Evolutionary conservation across 1,140 invertebrate species (phyloP).

Genomic region (Caligus rogercresseyi): DNA sequence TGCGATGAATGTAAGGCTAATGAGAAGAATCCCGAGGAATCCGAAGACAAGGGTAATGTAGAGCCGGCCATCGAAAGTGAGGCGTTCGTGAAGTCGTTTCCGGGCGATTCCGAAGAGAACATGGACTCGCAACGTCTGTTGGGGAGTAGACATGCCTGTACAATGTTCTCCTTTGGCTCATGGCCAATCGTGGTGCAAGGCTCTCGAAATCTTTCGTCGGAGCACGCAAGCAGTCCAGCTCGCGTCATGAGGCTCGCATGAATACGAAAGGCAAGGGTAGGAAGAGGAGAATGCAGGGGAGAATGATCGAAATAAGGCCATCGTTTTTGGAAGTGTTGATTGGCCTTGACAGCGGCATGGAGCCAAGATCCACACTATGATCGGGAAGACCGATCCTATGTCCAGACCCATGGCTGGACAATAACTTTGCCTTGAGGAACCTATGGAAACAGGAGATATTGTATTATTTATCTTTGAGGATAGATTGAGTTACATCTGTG

Average conservation of each 20-base stretch:
- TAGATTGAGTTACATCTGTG: no score
- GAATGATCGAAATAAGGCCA: not conserved
- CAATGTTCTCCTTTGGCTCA: no score
- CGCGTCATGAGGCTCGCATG: conserved; percentile 14
- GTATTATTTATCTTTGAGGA: no score
- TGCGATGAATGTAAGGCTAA: not conserved
- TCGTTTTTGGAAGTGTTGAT: conserved; percentile 2
- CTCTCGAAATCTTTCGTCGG: conserved; percentile 8
- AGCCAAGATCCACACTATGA: conserved; percentile 3
- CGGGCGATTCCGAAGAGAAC: not conserved
- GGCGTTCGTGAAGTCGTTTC: not conserved
- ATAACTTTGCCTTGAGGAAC: not conserved
- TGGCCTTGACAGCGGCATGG: not conserved
- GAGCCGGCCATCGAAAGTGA: not conserved
- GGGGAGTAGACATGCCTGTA: no score
- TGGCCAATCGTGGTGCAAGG: not conserved
- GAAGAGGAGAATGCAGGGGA: not conserved
- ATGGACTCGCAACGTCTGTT: not conserved
- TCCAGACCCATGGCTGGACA: conserved; percentile 1
- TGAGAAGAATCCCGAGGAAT: not conserved
- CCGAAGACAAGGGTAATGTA: not conserved
- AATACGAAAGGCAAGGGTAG: not conserved
- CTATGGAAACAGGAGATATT: not conserved
- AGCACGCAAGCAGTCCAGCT: conserved; percentile 4
- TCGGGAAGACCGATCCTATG: not conserved